These are phyloP conservation scores for Phoxinus phoxinus DNA, from an alignment of 2,113 vertebrate genomes.

Conservation along the genomic window DNA sequence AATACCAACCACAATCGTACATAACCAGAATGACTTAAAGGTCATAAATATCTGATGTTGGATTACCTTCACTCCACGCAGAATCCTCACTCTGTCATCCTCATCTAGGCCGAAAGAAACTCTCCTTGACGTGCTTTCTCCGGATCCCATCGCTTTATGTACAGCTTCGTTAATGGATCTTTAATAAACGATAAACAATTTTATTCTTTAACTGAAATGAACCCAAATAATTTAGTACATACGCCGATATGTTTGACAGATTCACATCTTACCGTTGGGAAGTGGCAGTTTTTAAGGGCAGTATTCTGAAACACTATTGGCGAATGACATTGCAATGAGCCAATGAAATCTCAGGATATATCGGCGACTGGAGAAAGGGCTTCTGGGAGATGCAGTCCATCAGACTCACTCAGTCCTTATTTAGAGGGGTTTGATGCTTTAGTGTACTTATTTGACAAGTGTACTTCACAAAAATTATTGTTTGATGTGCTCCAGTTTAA, in stretches of 20 bases:
- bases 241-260: slow-evolving; percentile 66
- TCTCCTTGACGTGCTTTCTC: slow-evolving; percentile 82
- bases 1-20: neutral
- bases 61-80: slow-evolving; percentile 89
- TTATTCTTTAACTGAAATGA: slow-evolving; percentile 29
- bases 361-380: neutral
- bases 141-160: slow-evolving; percentile 79
- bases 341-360: slow-evolving; percentile 42
- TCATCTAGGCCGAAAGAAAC: slow-evolving; percentile 90
- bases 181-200: neutral
- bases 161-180: neutral
- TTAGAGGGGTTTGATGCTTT: too few relatives aligned
- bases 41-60: neutral
- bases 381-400: slow-evolving; percentile 41
- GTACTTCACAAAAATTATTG: too few relatives aligned
- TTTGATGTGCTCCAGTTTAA: neutral
- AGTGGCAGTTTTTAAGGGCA: neutral
- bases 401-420: too few relatives aligned
- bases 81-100: slow-evolving; percentile 85
- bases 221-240: neutral
- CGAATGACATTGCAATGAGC: neutral
- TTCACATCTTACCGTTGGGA: neutral
- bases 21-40: neutral
- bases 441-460: too few relatives aligned
- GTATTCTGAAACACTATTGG: slow-evolving; percentile 47